Evolutionary conservation across 2,888 invertebrate species (phyloP), one percentile per base, ranked within the genome.

Genomic region (Heliconius hortense): DNA sequence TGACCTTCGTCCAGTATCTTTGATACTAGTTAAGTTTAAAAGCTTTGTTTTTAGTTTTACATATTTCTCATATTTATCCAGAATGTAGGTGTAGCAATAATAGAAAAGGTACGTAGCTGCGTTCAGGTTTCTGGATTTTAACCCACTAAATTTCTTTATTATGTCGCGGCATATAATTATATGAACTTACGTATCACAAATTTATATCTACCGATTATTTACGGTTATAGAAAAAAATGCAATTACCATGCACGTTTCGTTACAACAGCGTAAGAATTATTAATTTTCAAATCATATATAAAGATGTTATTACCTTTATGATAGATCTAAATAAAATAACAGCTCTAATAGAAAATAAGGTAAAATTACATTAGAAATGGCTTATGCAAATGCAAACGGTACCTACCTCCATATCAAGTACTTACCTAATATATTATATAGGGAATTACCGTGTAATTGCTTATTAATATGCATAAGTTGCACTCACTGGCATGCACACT

Each of bases 351-450:
- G 69, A 56, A 56, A 56, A 69, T 28, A 24, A 15, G 69, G 69
- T 56, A 56, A 31, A 69, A 71, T 71, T 71, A 71, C 60, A 39
- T 60, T 39, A 43, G 59, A 74, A 80, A 84, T 83, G 79, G 81
- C 80, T 82, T 82, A 86, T 86, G 86, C 77, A 79, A 85, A 87
- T 85, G 69, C 26, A 76, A 82, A 82, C 80, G 77, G 80, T 82
- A 81, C 75, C 28, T 82, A 81, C 75, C 28, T 26, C 80, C 67
- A 76, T 70, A 64, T 53, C 18, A 39, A 59, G 31, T 75, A 72
- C 66, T 63, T 75, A 70, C 69, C 53, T 68, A 76, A 75, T 77
- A 75, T 74, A 77, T 73, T 79, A 79, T 78, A 70, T 74, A 78
- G 80, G 72, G 74, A 79, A 81, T 80, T 74, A 79, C 79, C 80